Evolutionary conservation across 2,888 invertebrate genomes (phyloP), one percentile per base, ranked within the genome.

Genomic region (Scaptodrosophila latifasciaeformis): DNA sequence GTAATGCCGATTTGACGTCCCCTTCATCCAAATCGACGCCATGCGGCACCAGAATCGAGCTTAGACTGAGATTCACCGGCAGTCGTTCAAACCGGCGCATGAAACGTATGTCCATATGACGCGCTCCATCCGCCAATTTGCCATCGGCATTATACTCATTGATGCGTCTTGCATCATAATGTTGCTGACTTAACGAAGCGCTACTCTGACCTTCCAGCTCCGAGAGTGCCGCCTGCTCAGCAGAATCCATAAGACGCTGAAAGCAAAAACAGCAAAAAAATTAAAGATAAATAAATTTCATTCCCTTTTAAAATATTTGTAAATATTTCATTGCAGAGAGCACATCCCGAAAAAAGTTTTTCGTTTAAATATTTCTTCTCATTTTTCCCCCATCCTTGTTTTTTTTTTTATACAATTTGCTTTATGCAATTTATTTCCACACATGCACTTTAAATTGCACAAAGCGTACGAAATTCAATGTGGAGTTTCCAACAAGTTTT

Each of bases 211-310:
- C 67, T 59, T 89, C 89, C 53, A 90, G 86, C 74, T 92, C 90
- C 10, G 94, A 90, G 12, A 94, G 89, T 0, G 95, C 95, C 0
- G 95, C 94, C 85, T 93, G 92, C 84, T 96, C 96, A 0, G 96
- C 96, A 10, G 93, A 94, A 86, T 96, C 96, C 92, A 96, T 95
- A 81, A 96, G 92, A 69, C 95, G 92, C 96, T 96, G 87, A 17
- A 87, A 40, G 12, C 5, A 2, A 18, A 40, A 37, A 29, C 19
- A 6, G 4, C 12, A 30, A 40, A 13, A n/a, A 19, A 2, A 46
- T 10, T 1, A 42, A 13, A 31, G 21, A 29, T 12, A 18, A 31
- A 21, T n/a, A n/a, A 19, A n/a, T 42, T 2, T 7, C 6, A 42
- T 7, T 19, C n/a, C 13, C 34, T 34, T 10, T 12, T 4, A n/a